Base-by-base conservation (phyloP, 2,888 invertebrate species). In the Sclerodermus sp. region DNA sequence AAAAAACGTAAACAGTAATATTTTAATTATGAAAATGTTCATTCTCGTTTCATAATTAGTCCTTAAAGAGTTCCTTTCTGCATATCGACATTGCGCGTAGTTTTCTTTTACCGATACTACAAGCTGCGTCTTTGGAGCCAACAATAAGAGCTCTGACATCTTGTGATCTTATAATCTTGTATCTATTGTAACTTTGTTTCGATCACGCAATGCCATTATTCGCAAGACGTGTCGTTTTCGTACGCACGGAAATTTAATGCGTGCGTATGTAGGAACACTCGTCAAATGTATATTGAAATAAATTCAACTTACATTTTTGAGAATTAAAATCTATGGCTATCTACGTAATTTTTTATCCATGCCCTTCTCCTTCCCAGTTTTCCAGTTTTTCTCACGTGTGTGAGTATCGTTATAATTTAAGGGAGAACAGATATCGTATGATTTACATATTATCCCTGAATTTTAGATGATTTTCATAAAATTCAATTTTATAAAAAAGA, bases 281-380 rank as follows among this genome's bases (percentile, higher is more conserved):
- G 69, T 72, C 73, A 60, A n/a, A 66, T 75, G 72, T 75, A 74
- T 72, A 74, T 73, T 73, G 62, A 66, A 71, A 74, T 71, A 72
- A 72, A 75, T 70, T 73, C 72, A 70, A 74, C 67, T 68, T 68
- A 73, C 71, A 71, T 72, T 75, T 75, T 75, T 74, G 73, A 74
- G 66, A 74, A 75, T 69, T 71, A 72, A 65, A 64, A 49, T n/a
- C 36, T 30, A 13, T 39, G 15, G 6, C 32, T 16, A n/a, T n/a
- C n/a, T n/a, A n/a, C n/a, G n/a, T n/a, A n/a, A n/a, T n/a, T n/a
- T n/a, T n/a, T n/a, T n/a, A n/a, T n/a, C n/a, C n/a, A n/a, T n/a
- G n/a, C n/a, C n/a, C n/a, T n/a, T n/a, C n/a, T n/a, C n/a, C n/a
- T n/a, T n/a, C n/a, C n/a, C n/a, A n/a, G n/a, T n/a, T n/a, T n/a